phyloP scores from a whole-genome alignment of 2,797 vertebrate genomes.

The Takifugu ocellatus region DNA sequence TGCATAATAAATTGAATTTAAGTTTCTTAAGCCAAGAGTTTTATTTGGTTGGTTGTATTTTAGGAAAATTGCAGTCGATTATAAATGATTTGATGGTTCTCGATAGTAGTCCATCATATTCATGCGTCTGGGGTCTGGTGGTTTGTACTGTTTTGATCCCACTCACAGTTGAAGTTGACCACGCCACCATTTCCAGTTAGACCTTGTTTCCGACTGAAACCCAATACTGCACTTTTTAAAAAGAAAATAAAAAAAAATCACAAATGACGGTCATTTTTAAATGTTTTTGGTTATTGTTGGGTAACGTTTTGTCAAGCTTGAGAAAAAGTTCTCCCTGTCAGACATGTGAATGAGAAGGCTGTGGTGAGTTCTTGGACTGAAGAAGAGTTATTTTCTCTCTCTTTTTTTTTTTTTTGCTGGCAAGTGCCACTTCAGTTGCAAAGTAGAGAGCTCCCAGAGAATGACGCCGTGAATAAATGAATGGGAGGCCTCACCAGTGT shows the following conservation, averaged over 20 bases:
- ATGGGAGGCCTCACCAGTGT: slow-evolving; percentile 48
- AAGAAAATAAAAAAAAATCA: slow-evolving; percentile 1
- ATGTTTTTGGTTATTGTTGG: slow-evolving; percentile 37
- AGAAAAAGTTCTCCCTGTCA: slow-evolving; percentile 32
- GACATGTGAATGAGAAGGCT: slow-evolving; percentile 52
- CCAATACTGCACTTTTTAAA: slow-evolving; percentile 21
- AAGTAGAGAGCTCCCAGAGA: slow-evolving; percentile 46
- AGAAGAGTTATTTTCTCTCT: slow-evolving; percentile 42
- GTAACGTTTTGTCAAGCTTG: slow-evolving; percentile 41
- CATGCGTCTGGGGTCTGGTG: slow-evolving; percentile 21
- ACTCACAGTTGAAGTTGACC: slow-evolving; percentile 29
- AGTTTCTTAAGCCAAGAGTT: no score
- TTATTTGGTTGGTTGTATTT: slow-evolving; percentile 10
- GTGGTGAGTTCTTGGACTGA: slow-evolving; percentile 38
- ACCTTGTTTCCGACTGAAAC: slow-evolving; percentile 29
- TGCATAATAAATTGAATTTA: no score
- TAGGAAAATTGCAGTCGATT: no score
- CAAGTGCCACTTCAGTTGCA: slow-evolving; percentile 48
- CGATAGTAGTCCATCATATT: not conserved
- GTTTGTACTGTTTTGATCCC: slow-evolving; percentile 24
- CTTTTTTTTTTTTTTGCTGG: slow-evolving; percentile 27
- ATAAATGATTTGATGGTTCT: slow-evolving; percentile 1
- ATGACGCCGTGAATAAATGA: slow-evolving; percentile 54
- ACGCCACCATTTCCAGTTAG: slow-evolving; percentile 32
- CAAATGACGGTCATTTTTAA: slow-evolving; percentile 33